Evolutionary conservation across 2,888 invertebrate genomes (phyloP).

Genomic region (Tetramorium bicarinatum): DNA sequence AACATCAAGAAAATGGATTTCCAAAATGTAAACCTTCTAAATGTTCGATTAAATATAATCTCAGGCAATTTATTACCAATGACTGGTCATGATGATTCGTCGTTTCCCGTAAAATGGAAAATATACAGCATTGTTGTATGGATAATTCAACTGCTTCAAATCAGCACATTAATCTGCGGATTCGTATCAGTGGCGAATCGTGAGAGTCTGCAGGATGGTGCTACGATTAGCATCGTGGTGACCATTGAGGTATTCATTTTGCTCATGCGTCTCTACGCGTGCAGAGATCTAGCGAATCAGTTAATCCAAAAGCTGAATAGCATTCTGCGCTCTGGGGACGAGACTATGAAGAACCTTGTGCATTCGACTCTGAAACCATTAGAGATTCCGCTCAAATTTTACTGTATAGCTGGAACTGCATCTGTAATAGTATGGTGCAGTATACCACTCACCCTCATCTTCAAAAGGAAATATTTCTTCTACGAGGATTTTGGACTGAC

Average conservation of each 20-base stretch:
- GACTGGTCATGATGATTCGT: constrained; percentile 27
- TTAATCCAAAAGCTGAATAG: constrained; percentile 68
- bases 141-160: constrained; percentile 54
- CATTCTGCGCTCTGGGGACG: constrained; percentile 54
- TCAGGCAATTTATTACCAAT: constrained; percentile 74
- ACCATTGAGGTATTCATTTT: constrained; percentile 62
- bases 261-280: constrained; percentile 62
- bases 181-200: constrained; percentile 57
- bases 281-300: constrained; percentile 54
- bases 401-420: constrained; percentile 53
- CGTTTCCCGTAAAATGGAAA: constrained; percentile 10
- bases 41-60: constrained; percentile 64
- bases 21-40: constrained; percentile 64
- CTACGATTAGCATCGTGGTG: constrained; percentile 58
- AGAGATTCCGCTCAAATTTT: constrained; percentile 65
- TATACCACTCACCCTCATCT: constrained; percentile 54
- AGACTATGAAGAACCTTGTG: constrained; percentile 37
- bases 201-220: constrained; percentile 59
- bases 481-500: constrained; percentile 70
- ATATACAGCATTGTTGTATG: constrained; percentile 62
- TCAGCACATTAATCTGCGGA: constrained; percentile 18
- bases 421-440: constrained; percentile 62
- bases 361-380: constrained; percentile 57
- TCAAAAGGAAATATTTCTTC: constrained; percentile 63
- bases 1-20: constrained; percentile 67